Conservation (phyloP, 2,888 invertebrate genomes). For the Anthrax anthrax region DNA sequence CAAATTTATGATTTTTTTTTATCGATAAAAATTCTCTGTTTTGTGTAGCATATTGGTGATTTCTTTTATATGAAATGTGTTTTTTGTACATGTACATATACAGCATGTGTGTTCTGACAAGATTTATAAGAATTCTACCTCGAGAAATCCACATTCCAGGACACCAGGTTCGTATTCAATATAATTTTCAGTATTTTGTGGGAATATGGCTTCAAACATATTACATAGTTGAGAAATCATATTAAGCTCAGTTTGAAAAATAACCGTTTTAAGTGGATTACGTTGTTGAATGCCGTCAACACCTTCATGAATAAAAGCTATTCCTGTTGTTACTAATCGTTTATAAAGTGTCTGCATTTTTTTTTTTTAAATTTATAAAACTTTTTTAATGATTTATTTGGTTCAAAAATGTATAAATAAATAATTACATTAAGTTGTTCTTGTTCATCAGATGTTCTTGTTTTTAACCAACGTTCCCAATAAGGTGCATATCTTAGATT, state of each 20-base stretch:
- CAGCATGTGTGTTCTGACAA: too few relatives aligned
- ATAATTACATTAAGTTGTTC: conserved; percentile 31
- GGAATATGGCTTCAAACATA: conserved; percentile 59
- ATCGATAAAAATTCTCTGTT: too few relatives aligned
- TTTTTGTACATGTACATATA: too few relatives aligned
- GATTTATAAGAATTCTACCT: too few relatives aligned
- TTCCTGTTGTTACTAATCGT: conserved; percentile 43
- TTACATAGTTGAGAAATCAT: conserved; percentile 73
- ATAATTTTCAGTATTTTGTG: conserved; percentile 26
- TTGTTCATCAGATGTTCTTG: conserved; percentile 39
- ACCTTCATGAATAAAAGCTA: conserved; percentile 61
- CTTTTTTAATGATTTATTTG: neutral
- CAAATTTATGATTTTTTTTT: too few relatives aligned
- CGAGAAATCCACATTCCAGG: conserved; percentile 57
- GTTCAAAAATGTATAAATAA: neutral
- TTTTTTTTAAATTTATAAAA: neutral
- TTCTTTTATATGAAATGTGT: too few relatives aligned
- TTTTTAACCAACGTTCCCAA: conserved; percentile 68
- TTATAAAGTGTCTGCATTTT: conserved; percentile 45
- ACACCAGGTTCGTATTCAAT: conserved; percentile 39
- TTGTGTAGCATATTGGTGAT: too few relatives aligned
- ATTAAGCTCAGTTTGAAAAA: conserved; percentile 74
- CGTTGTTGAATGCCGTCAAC: conserved; percentile 57
- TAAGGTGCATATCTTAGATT: conserved; percentile 75
- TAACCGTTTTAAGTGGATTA: conserved; percentile 61